Evolutionary conservation across 2,113 vertebrate species (phyloP), one percentile per base, ranked within the genome.

Genomic region (Engystomops pustulosus): DNA sequence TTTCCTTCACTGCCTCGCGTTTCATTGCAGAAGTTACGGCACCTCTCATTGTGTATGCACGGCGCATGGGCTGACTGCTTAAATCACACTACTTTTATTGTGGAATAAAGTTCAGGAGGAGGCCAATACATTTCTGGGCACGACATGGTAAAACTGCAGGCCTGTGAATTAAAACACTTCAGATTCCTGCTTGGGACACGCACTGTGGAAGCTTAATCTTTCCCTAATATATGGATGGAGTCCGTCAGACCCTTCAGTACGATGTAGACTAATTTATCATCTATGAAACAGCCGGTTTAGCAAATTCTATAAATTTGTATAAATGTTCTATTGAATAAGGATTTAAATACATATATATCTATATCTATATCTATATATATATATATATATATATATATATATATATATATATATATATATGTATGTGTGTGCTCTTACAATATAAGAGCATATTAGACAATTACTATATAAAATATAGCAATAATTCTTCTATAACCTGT

Each of bases 111-210:
- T 85, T 85, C 83, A 85, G 74, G 65, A 69, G 62, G 75, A 85
- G 83, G 83, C 83, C 83, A 85, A 70, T 85, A 85, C 74, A 85
- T 85, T 85, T 79, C 75, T 85, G 83, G 83, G 83, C 83, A 85
- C 49, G 83, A 68, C 75, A 70, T 58, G 74, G 78, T 79, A 85
- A 76, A 79, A 85, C 60, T 79, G 62, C 74, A 79, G 83, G 74
- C 20, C 62, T 85, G 83, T 85, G 83, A 85, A 85, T 85, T 85
- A 85, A 85, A 79, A 69, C 75, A 79, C 74, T 85, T 62, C 76
- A 78, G 62, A 79, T 85, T 75, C 62, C 65, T 79, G 75, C 47
- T 34, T 44, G 65, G 62, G 75, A 78, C 83, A 79, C 53, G 72
- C 83, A 78, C 83, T 44, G 12, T 53, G 41, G 83, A 77, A 78